These are phyloP conservation scores for Stictocephala bisonia DNA, from an alignment of 2,888 invertebrate genomes.

Conservation along the genomic window DNA sequence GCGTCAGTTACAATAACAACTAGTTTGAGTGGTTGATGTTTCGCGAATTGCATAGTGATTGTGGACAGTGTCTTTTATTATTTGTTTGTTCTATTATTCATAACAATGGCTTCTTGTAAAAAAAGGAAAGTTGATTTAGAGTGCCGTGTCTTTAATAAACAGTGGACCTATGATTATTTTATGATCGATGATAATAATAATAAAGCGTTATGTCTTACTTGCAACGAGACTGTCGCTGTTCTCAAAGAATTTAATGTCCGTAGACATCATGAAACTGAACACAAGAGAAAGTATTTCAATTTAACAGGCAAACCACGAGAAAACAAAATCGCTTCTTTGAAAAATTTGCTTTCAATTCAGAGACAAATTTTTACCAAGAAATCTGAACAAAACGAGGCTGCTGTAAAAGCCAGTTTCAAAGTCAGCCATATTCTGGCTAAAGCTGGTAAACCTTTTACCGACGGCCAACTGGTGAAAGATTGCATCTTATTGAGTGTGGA, in stretches of 20 bases:
- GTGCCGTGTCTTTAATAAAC: constrained; percentile 32
- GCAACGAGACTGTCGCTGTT: constrained; percentile 36
- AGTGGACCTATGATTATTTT: constrained; percentile 41
- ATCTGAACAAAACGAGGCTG: constrained; percentile 11
- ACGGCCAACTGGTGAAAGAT: constrained; percentile 47
- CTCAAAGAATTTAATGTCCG: constrained; percentile 43
- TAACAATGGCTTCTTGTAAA: constrained; percentile 11
- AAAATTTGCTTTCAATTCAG: constrained; percentile 3
- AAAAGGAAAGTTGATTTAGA: constrained; percentile 36
- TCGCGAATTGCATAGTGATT: constrained; percentile 9
- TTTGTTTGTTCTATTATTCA: neutral
- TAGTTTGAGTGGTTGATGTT: neutral
- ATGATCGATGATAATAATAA: constrained; percentile 39
- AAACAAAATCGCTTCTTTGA: constrained; percentile 18
- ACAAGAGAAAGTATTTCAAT: constrained; percentile 22
- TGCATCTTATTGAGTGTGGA: constrained; percentile 37
- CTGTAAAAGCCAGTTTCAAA: constrained; percentile 19
- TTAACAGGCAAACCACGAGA: constrained; percentile 17
- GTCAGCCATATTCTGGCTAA: constrained; percentile 38
- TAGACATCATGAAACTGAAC: constrained; percentile 24
- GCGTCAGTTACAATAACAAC: neutral
- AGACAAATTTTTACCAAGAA: constrained; percentile 18
- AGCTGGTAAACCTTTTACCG: constrained; percentile 48
- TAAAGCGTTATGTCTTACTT: constrained; percentile 39
- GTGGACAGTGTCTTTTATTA: too few relatives aligned